These are phyloP conservation scores for Hybos culiciformis DNA, from an alignment of 2,888 invertebrate genomes.

Conservation along the genomic window DNA sequence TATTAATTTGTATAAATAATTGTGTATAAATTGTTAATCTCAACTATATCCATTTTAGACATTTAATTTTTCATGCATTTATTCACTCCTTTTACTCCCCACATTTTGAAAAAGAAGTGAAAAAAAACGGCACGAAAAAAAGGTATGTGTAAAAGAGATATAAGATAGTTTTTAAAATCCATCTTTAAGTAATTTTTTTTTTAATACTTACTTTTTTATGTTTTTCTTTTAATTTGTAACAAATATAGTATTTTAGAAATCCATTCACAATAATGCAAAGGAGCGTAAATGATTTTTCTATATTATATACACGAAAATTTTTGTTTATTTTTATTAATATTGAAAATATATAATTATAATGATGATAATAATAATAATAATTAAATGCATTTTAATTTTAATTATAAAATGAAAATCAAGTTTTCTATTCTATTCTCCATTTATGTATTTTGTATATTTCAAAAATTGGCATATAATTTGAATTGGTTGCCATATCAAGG, in stretches of 20 bases:
- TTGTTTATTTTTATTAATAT: background rate
- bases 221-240: background rate
- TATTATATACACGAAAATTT: no score
- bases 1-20: no score
- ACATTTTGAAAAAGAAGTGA: no score
- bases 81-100: no score
- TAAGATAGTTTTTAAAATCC: background rate
- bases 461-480: no score
- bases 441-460: background rate
- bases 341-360: background rate
- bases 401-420: background rate
- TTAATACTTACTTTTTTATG: background rate
- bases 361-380: background rate
- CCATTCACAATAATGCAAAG: slow-evolving; percentile 3
- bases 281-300: background rate
- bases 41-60: background rate
- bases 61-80: no score
- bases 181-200: background rate
- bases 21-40: background rate
- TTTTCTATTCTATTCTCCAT: background rate
- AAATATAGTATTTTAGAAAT: background rate
- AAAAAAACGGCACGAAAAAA: background rate
- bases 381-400: background rate
- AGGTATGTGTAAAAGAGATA: background rate
- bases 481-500: no score